Percentiles rank a stretch among this genome's conserved stretches.
Evolutionary conservation across 2,888 invertebrate genomes (phyloP).

Genomic region (Pachymerium ferrugineum): DNA sequence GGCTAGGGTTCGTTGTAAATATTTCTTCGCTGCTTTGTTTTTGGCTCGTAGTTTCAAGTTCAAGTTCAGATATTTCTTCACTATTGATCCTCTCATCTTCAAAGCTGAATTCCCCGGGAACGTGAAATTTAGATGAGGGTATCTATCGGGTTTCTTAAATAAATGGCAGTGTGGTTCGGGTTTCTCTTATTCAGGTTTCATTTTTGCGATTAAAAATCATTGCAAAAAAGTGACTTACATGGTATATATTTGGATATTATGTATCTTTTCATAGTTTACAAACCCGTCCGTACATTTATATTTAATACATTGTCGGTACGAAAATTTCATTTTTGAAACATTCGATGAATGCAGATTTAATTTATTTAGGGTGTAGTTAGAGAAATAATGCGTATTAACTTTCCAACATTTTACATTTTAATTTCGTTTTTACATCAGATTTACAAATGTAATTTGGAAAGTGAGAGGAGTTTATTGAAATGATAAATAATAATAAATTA

Average conservation of each 20-base stretch:
- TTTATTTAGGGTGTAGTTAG: not conserved
- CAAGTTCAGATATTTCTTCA: not conserved
- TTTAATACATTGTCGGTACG: not conserved
- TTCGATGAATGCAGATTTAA: not conserved
- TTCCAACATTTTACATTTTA: no score
- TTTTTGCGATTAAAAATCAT: no score
- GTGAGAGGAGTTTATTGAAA: no score
- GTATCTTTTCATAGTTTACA: not conserved
- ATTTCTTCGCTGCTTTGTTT: no score
- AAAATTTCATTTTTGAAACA: not conserved
- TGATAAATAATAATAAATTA: no score
- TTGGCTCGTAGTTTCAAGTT: no score
- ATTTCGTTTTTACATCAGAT: no score
- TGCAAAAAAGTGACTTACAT: no score
- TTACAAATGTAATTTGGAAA: no score
- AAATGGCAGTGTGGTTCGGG: not conserved
- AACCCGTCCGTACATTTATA: conserved; percentile 13
- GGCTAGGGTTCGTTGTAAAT: no score
- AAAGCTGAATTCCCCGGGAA: not conserved
- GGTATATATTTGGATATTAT: not conserved
- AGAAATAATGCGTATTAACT: no score
- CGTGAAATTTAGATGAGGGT: not conserved
- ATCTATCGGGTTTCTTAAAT: not conserved
- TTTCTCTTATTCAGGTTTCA: not conserved
- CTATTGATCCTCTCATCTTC: not conserved